Percentiles rank a stretch among this genome's conserved stretches.
These are phyloP conservation scores for Muntiacus muntjak DNA, from an alignment of 2,113 vertebrate genomes.

Conservation along the genomic window DNA sequence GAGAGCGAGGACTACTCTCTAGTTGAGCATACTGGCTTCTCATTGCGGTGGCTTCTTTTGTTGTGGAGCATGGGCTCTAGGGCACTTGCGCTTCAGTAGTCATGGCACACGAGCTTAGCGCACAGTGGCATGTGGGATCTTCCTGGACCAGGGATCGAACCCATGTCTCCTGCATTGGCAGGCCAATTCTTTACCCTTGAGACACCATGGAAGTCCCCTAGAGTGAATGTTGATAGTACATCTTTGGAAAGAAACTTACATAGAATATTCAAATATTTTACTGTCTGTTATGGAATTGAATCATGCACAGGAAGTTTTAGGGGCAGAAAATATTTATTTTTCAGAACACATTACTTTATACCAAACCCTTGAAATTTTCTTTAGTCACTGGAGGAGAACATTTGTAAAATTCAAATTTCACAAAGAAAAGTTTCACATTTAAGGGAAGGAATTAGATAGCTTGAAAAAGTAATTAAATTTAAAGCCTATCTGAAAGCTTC, in stretches of 20 bases:
- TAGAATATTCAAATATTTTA: not conserved
- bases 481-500: not conserved
- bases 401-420: constrained; percentile 1
- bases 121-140: not conserved
- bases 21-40: not conserved
- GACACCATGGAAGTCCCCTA: not conserved
- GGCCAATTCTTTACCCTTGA: not conserved
- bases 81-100: not conserved
- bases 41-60: not conserved
- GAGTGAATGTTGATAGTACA: not conserved
- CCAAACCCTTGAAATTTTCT: not conserved
- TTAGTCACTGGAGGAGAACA: not conserved
- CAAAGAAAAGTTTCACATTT: not conserved
- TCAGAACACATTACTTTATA: not conserved
- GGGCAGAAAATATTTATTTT: not conserved
- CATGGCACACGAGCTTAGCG: not conserved
- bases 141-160: not conserved
- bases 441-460: not conserved
- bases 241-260: not conserved
- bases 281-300: not conserved
- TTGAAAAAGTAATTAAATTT: not conserved
- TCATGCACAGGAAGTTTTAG: not conserved
- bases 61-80: not conserved
- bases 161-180: not conserved
- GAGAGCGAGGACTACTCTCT: not conserved